Base-by-base conservation (phyloP, 2,888 invertebrate genomes). In the Nomada fabriciana region DNA sequence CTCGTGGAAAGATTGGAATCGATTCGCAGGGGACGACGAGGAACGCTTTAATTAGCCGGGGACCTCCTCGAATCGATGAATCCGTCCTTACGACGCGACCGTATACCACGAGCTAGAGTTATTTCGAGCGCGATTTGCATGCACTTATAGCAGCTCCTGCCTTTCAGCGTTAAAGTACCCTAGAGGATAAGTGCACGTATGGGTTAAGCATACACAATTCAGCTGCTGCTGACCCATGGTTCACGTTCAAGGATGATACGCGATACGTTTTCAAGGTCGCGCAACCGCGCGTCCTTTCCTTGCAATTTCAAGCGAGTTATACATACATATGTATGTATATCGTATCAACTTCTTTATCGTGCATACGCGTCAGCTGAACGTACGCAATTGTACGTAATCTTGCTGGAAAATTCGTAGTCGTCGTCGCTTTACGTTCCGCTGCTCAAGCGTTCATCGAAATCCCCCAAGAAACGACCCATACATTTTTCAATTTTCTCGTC, bases 171-270 rank as follows among this genome's bases (percentile, higher is more conserved):
- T 67, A 57, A 53, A 76, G 64, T 59, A 69, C 78, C 67, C 71
- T 76, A 84, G 78, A 74, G 47, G 72, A 71, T 82, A 84, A 80
- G 76, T 80, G 84, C 84, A 83, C 80, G 83, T 71, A 59, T 74
- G 70, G 71, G 74, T 76, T 82, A 70, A 82, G 67, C 80, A 43
- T 76, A 77, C 74, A 73, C 64, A 50, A 29, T 29, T 61, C 36
- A 42, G 36, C 78, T 65, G 65, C 59, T 70, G 67, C 59, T 60
- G 80, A 78, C 80, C 72, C 76, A 69, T 82, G 84, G 79, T 82
- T 86, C 84, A 76, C 77, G 80, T 72, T 86, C 86, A 79, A 84
- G 76, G 75, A 79, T 73, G 82, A 82, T 47, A 73, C 69, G 71
- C 53, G 70, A 71, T 65, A 69, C 67, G 65, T 64, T 76, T 57